Conservation (phyloP, 1,140 invertebrate genomes). For the Hyphantria cunea region DNA sequence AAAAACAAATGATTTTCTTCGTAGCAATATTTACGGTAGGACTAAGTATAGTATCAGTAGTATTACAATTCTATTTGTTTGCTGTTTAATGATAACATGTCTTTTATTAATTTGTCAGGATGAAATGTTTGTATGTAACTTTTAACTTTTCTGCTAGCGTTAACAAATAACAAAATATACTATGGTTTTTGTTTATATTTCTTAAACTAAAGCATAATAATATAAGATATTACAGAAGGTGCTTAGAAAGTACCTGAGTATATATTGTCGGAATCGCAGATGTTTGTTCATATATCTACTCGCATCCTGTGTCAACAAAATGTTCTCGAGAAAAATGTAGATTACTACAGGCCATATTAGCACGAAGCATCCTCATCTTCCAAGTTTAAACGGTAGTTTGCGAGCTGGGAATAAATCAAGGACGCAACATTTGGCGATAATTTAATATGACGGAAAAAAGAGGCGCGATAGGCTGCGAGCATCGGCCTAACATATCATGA, state of each 20-base stretch:
- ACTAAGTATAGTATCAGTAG: too few species aligned
- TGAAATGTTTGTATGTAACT: too few species aligned
- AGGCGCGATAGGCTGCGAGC: constrained; percentile 41
- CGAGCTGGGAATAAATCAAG: constrained; percentile 44
- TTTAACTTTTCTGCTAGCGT: too few species aligned
- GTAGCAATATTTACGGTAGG: too few species aligned
- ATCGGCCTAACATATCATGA: constrained; percentile 40
- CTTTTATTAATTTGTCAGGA: too few species aligned
- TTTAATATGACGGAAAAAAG: constrained; percentile 58
- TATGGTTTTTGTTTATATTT: too few species aligned
- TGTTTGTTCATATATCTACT: constrained; percentile 12
- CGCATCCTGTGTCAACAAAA: constrained; percentile 5
- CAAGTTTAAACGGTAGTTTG: constrained; percentile 34
- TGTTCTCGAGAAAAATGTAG: constrained; percentile 4
- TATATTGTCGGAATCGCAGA: constrained; percentile 10
- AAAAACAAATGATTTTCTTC: too few species aligned
- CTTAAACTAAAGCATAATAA: too few species aligned
- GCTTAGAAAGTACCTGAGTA: constrained; percentile 6
- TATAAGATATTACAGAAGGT: constrained; percentile 1
- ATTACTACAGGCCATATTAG: constrained; percentile 5
- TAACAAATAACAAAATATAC: too few species aligned
- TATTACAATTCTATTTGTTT: too few species aligned
- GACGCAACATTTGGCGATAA: constrained; percentile 57
- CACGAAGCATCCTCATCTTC: background rate
- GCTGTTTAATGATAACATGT: too few species aligned